Evolutionary conservation across 2,888 invertebrate species (phyloP).

Genomic region (Caenorhabditis drosophilae): DNA sequence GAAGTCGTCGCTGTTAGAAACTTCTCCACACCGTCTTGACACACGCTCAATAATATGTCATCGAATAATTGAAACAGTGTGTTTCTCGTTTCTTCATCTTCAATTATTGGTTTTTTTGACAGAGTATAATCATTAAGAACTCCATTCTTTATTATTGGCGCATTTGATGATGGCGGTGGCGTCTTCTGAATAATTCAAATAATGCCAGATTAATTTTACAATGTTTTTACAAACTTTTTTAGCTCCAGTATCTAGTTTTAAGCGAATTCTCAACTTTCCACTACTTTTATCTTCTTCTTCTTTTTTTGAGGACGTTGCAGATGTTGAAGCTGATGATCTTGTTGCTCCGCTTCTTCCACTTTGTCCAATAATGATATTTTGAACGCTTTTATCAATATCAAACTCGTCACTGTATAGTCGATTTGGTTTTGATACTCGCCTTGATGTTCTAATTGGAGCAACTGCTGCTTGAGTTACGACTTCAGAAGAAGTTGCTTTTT

Average conservation of each 20-base stretch:
- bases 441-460: constrained; percentile 4
- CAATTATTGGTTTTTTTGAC: constrained; percentile 25
- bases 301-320: background rate
- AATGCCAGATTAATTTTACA: too few species aligned
- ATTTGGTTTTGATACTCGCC: constrained; percentile 31
- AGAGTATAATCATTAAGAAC: constrained; percentile 24
- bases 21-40: constrained; percentile 38
- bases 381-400: constrained; percentile 8
- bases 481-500: background rate
- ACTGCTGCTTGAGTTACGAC: background rate
- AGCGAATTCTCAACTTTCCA: background rate
- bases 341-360: too few species aligned
- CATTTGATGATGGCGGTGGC: background rate
- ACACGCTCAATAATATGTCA: constrained; percentile 35
- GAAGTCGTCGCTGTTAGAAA: background rate
- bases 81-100: constrained; percentile 1
- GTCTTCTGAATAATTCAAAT: background rate
- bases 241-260: background rate
- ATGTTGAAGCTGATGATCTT: background rate
- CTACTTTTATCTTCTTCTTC: background rate
- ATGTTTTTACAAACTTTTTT: background rate
- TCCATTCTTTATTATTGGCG: constrained; percentile 11
- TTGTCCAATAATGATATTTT: too few species aligned
- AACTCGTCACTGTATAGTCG: constrained; percentile 16
- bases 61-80: constrained; percentile 12